These are phyloP conservation scores for Graptemys geographica DNA, from an alignment of 2,797 vertebrate genomes.

Conservation along the genomic window DNA sequence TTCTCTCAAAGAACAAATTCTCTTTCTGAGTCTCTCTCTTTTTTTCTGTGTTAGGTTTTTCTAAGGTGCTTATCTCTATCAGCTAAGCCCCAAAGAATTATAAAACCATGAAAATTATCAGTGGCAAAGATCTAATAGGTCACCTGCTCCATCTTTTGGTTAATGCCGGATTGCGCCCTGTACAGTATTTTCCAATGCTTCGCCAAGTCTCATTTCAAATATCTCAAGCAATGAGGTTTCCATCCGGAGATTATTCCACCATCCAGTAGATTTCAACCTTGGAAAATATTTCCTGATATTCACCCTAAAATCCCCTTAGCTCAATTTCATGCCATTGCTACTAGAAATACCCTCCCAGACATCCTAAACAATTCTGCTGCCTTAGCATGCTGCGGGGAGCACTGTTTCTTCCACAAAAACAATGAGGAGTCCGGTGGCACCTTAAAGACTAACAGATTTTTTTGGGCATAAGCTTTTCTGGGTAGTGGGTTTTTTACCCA, in stretches of 20 bases:
- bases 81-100: neutral
- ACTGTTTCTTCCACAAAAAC: neutral
- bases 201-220: neutral
- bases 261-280: neutral
- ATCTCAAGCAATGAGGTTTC: neutral
- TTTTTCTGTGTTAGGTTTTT: neutral
- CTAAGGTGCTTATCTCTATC: neutral
- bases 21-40: neutral
- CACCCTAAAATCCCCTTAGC: neutral
- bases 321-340: neutral
- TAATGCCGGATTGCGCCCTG: neutral
- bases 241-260: neutral
- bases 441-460: too few relatives aligned
- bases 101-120: neutral
- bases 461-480: too few relatives aligned
- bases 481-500: too few relatives aligned
- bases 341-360: neutral
- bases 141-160: neutral
- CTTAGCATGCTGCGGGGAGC: neutral
- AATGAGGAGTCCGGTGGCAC: too few relatives aligned
- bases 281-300: neutral
- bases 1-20: neutral
- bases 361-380: neutral
- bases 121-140: neutral
- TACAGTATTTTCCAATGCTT: conserved; percentile 14